These are phyloP conservation scores for Nemopilema nomurai DNA, from an alignment of 30 jellyfish, hydroid and myxozoan genomes.

Conservation along the genomic window DNA sequence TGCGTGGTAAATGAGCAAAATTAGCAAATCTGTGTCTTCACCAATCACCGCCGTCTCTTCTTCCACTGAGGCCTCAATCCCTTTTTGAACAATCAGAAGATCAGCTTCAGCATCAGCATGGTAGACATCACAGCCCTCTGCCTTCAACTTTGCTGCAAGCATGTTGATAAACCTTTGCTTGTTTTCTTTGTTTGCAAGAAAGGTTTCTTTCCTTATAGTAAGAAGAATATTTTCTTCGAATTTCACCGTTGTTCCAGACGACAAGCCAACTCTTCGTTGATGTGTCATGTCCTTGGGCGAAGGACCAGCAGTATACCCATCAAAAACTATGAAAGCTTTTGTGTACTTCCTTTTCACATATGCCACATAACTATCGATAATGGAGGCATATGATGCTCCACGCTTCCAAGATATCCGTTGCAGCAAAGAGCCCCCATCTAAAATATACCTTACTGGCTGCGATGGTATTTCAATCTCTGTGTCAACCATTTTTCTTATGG, in stretches of 20 bases:
- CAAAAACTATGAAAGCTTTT: constrained; percentile 47
- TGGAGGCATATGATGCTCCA: constrained; percentile 37
- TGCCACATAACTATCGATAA: constrained; percentile 40
- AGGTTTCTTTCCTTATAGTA: constrained; percentile 34
- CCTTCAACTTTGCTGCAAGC: constrained; percentile 33
- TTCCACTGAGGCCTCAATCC: constrained; percentile 33
- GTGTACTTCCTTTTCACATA: constrained; percentile 35
- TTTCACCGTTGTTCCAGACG: constrained; percentile 22
- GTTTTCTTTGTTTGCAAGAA: constrained; percentile 34
- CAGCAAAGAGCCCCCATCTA: constrained; percentile 53
- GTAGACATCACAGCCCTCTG: constrained; percentile 32
- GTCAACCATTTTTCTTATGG: constrained; percentile 28
- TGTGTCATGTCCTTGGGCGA: constrained; percentile 55
- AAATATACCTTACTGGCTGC: constrained; percentile 22
- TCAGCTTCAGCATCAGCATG: constrained; percentile 57
- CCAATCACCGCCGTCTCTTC: constrained; percentile 55
- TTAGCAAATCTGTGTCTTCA: constrained; percentile 51
- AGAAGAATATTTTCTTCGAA: constrained; percentile 38
- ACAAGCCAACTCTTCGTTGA: constrained; percentile 30
- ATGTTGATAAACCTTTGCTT: constrained; percentile 51
- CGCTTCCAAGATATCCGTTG: constrained; percentile 51
- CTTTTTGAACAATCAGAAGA: constrained; percentile 64
- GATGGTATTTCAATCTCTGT: constrained; percentile 11
- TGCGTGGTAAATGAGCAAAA: constrained; percentile 49
- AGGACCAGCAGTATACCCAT: constrained; percentile 9